Conservation (phyloP, 2,113 vertebrate species). For the Tychaedon coryphoeus region DNA sequence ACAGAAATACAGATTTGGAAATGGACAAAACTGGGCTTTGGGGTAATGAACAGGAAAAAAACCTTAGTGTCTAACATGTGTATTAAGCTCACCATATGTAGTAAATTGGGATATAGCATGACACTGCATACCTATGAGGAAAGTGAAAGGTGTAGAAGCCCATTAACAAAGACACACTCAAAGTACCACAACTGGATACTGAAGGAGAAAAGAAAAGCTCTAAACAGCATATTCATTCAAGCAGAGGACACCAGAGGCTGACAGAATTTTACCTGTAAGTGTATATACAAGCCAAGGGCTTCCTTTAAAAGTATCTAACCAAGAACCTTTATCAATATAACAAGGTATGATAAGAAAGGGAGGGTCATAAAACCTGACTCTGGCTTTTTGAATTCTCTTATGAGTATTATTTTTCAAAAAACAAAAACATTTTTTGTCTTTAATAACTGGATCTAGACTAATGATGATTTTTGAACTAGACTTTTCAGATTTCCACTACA, state of each 20-base stretch:
- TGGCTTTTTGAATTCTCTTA: background rate
- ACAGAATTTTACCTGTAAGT: background rate
- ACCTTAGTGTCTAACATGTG: background rate
- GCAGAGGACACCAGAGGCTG: background rate
- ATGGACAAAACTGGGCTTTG: fast-evolving
- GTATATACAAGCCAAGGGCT: background rate
- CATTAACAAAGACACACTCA: background rate
- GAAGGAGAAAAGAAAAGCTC: background rate
- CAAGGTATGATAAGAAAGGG: background rate
- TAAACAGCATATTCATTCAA: background rate
- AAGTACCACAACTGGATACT: background rate
- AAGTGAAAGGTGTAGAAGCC: background rate
- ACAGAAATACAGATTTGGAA: background rate
- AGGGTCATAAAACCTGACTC: background rate
- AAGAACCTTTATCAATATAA: background rate
- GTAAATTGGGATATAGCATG: background rate
- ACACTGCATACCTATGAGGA: background rate
- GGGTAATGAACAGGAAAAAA: background rate
- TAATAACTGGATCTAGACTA: background rate
- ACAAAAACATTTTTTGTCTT: background rate
- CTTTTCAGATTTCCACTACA: background rate
- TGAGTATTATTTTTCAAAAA: background rate
- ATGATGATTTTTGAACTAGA: background rate
- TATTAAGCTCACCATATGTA: background rate
- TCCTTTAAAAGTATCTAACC: background rate